A percentile compares a stretch with the other conserved stretches of the same genome.
Evolutionary conservation across 2,797 vertebrate species (phyloP).

Genomic region (Rallus crepitans): DNA sequence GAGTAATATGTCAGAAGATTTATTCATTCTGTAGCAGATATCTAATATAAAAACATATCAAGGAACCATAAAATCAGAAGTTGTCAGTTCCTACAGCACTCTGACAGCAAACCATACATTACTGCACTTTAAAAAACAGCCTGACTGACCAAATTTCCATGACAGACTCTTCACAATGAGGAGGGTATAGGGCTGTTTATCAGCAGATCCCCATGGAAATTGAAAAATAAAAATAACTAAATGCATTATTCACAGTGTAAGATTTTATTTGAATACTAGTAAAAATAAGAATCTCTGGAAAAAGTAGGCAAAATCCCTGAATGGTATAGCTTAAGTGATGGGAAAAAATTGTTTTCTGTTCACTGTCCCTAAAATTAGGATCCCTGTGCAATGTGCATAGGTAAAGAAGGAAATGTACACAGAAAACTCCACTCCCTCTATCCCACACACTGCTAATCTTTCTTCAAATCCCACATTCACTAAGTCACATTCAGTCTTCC

Average conservation of each 20-base stretch:
- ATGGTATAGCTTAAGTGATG: neutral
- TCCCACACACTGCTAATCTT: neutral
- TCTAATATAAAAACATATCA: neutral
- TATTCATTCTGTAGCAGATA: constrained; percentile 12
- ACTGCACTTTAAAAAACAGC: neutral
- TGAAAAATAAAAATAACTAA: neutral
- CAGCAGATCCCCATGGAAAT: neutral
- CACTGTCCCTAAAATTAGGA: neutral
- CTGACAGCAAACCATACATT: neutral
- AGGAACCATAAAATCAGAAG: neutral
- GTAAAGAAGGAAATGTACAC: neutral
- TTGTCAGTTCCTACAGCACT: neutral
- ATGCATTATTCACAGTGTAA: neutral
- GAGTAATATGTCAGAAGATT: constrained; percentile 23
- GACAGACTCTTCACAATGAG: neutral
- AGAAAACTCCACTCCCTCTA: neutral
- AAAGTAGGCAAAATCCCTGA: neutral
- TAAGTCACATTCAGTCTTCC: neutral
- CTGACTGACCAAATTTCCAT: neutral
- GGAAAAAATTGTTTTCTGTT: neutral
- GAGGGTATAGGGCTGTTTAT: neutral
- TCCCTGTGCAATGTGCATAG: rapidly evolving
- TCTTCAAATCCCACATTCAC: neutral
- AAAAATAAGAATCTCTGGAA: neutral
- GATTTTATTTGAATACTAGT: neutral